Conservation (phyloP, 2,113 vertebrate genomes). For the Microtus oregoni region DNA sequence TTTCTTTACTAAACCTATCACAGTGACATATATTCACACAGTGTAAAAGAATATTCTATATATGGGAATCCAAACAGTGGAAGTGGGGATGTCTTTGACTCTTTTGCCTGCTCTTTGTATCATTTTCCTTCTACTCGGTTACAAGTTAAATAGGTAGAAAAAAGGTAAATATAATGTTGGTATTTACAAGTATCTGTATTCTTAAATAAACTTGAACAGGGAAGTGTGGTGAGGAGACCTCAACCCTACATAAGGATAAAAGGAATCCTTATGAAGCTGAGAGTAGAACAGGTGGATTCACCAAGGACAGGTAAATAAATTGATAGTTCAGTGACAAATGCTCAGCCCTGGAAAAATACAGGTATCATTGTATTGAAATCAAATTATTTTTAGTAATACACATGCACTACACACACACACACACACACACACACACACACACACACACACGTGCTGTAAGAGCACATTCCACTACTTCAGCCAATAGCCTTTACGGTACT, state of each 20-base stretch:
- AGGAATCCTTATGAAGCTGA: neutral
- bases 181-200: neutral
- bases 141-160: neutral
- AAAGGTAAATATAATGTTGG: neutral
- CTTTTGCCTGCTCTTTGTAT: neutral
- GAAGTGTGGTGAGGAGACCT: neutral
- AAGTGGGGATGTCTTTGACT: neutral
- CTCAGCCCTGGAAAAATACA: neutral
- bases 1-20: no score
- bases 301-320: neutral
- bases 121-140: neutral
- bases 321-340: neutral
- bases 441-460: no score
- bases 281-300: neutral
- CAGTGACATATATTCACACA: no score
- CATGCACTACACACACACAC: no score
- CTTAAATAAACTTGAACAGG: neutral
- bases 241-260: neutral
- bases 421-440: no score
- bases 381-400: neutral
- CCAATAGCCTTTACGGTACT: no score
- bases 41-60: no score
- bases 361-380: neutral
- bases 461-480: no score
- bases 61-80: neutral